These are phyloP conservation scores for Tragopan temminckii DNA, from an alignment of 2,797 vertebrate species.

Conservation along the genomic window DNA sequence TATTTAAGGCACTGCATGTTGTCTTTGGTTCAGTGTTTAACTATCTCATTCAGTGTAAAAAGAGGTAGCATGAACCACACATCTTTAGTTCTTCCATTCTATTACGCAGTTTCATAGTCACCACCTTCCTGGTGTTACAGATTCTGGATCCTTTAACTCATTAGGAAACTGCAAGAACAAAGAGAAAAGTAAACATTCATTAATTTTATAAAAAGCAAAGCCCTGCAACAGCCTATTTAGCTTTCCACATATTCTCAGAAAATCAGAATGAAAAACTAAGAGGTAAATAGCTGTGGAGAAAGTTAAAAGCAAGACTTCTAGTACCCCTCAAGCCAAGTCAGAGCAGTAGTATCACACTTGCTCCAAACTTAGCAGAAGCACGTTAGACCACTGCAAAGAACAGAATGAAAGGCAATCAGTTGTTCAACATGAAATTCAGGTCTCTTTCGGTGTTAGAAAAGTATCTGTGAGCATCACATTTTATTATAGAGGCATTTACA, in stretches of 20 bases:
- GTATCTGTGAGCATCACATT: neutral
- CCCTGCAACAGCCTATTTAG: neutral
- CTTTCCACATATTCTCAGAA: neutral
- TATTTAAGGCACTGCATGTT: conserved; percentile 82
- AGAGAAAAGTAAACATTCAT: neutral
- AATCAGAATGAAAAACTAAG: neutral
- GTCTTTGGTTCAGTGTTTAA: conserved; percentile 86
- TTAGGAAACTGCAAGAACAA: conserved; percentile 89
- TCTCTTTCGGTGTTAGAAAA: neutral
- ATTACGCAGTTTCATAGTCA: conserved; percentile 13
- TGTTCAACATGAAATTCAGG: neutral
- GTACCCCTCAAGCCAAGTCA: neutral
- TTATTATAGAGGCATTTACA: neutral
- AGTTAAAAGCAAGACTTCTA: neutral
- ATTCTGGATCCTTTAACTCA: conserved; percentile 84
- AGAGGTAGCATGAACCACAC: conserved; percentile 81
- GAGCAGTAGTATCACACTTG: neutral
- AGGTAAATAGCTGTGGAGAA: neutral
- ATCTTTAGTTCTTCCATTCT: conserved; percentile 61
- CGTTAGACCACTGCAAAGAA: neutral
- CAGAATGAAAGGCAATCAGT: neutral
- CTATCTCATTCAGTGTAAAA: conserved; percentile 70
- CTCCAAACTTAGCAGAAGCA: neutral
- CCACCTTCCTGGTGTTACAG: conserved; percentile 10
- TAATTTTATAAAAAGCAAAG: neutral